Conservation (phyloP, 2,113 vertebrate genomes). For the Rhynchopsitta pachyrhyncha region DNA sequence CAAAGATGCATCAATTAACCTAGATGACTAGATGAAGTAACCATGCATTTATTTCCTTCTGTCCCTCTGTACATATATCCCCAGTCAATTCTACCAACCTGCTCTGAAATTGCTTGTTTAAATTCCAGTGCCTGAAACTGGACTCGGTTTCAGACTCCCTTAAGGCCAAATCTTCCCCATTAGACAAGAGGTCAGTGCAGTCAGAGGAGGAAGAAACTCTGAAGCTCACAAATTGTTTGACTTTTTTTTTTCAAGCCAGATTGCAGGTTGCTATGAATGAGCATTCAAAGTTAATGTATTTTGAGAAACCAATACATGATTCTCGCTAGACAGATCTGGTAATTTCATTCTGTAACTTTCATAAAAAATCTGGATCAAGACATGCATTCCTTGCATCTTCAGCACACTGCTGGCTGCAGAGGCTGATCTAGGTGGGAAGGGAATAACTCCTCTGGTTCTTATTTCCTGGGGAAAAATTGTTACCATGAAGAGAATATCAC, state of each 20-base stretch:
- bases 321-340: not conserved
- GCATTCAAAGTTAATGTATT: conserved; percentile 7
- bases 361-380: not conserved
- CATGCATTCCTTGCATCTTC: not conserved
- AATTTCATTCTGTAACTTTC: not conserved
- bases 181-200: not conserved
- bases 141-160: not conserved
- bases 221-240: not conserved
- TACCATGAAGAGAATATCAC: conserved; percentile 25
- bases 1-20: conserved; percentile 39
- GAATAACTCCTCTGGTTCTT: not conserved
- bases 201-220: not conserved
- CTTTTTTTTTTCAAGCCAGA: not conserved
- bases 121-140: not conserved
- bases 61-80: not conserved
- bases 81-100: not conserved
- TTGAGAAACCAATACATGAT: not conserved
- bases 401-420: not conserved
- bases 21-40: not conserved
- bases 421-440: not conserved
- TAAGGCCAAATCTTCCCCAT: not conserved
- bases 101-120: not conserved
- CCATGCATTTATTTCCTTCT: not conserved
- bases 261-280: conserved; percentile 9
- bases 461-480: conserved; percentile 21